These are phyloP conservation scores for Salminus brasiliensis DNA, from an alignment of 2,113 vertebrate genomes.

Conservation along the genomic window DNA sequence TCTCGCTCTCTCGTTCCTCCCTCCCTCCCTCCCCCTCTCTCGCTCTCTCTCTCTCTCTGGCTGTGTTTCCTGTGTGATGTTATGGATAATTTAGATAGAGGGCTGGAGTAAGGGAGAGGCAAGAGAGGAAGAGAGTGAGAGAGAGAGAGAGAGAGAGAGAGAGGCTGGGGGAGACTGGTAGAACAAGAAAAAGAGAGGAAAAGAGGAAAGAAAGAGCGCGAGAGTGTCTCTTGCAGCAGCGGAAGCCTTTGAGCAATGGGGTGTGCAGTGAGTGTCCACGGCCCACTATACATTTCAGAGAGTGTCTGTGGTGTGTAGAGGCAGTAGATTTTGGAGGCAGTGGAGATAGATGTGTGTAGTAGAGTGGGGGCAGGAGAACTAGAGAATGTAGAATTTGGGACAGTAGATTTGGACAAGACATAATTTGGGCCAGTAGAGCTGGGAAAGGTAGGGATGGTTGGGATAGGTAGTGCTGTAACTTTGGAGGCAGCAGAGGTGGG, in stretches of 20 bases:
- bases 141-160: too few species aligned
- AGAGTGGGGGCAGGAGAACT: too few species aligned
- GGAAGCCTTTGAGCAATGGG: not conserved
- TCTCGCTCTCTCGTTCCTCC: slow-evolving; percentile 25
- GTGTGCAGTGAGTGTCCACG: not conserved
- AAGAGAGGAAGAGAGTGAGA: slow-evolving; percentile 29
- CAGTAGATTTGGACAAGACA: too few species aligned
- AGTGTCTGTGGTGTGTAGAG: not conserved
- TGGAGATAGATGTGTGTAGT: too few species aligned
- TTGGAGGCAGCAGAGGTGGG: too few species aligned
- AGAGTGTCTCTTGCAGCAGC: not conserved
- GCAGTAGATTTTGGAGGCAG: too few species aligned
- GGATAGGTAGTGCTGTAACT: too few species aligned
- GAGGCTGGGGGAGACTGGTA: not conserved
- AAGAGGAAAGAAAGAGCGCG: not conserved
- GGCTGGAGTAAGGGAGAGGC: slow-evolving; percentile 31
- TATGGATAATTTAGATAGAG: slow-evolving; percentile 71
- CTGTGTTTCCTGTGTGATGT: slow-evolving; percentile 59
- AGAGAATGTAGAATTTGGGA: too few species aligned
- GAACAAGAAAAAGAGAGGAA: not conserved
- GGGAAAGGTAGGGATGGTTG: too few species aligned
- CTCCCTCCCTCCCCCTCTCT: slow-evolving; percentile 26
- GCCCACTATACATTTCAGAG: not conserved
- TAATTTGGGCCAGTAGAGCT: too few species aligned
- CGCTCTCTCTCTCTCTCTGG: slow-evolving; percentile 48